Evolutionary conservation across 2,113 vertebrate genomes (phyloP).

Genomic region (Pterocles burchelli): DNA sequence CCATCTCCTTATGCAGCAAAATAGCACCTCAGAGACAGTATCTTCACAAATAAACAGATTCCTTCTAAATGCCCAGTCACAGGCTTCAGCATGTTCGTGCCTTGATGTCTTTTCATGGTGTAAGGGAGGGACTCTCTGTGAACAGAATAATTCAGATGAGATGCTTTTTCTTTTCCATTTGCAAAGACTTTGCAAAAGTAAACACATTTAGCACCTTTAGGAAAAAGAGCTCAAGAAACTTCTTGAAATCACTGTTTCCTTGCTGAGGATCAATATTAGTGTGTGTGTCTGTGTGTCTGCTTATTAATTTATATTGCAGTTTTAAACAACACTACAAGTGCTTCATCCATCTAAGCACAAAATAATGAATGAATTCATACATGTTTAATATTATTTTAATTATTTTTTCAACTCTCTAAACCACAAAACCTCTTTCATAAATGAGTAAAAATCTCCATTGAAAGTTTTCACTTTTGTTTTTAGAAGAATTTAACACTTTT

Average conservation of each 20-base stretch:
- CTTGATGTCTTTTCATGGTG: background rate
- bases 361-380: background rate
- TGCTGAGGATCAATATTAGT: background rate
- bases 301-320: background rate
- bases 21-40: background rate
- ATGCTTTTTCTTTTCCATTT: background rate
- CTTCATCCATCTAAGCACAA: background rate
- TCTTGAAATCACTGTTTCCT: background rate
- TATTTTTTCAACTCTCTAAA: background rate
- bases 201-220: background rate
- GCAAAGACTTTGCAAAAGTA: background rate
- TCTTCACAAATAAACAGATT: background rate
- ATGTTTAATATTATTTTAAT: constrained; percentile 23
- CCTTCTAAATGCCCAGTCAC: background rate
- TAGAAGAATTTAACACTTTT: background rate
- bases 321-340: background rate
- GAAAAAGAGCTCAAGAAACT: background rate
- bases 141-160: background rate
- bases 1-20: background rate
- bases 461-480: background rate
- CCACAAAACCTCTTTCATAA: background rate
- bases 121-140: background rate
- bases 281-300: background rate
- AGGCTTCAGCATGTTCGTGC: background rate
- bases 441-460: background rate